Base-by-base conservation (phyloP, 2,888 invertebrate genomes). In the Lasioglossum villosulum region DNA sequence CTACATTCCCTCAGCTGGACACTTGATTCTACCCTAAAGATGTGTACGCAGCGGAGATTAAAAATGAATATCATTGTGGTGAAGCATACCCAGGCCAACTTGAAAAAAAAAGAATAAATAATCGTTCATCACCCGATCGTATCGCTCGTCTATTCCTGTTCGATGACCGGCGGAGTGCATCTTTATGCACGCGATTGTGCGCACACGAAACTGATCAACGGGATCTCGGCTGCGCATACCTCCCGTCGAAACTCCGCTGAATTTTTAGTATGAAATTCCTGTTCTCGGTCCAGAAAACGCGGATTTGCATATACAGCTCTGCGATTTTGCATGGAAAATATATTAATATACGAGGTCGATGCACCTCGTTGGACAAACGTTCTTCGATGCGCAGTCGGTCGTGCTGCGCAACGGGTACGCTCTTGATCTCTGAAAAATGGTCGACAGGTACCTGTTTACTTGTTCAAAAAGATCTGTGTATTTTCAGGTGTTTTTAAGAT, bases 1-100 rank as follows among this genome's bases (percentile, higher is more conserved):
- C 52, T 56, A 56, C 52, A 34, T 74, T 56, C 45, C 34, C 34
- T 56, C 74, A 56, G 74, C 74, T 74, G 74, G 52, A 73, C 73
- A 48, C 30, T 48, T 23, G 27, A 27, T 30, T 59, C 27, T 6
- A 2, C 27, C 34, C 66, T 4, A 37, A 66, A 66, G 10, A 2
- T 52, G 48, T 23, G 23, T n/a, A 23, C 2, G 23, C 37, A 23
- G 59, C 1, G 30, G 27, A 59, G 59, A 59, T 27, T 27, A 27
- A 27, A 14, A 59, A 27, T 27, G 4, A 14, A 59, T 27, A 27
- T 52, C 23, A 48, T 48, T 19, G 19, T 5, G 48, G 48, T 16
- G 45, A 48, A 48, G 45, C 45, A 48, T 6, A 5, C 48, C 19
- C 16, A 4, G 45, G 1, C 16, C 2, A 48, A 48, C 23, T 48